phyloP scores from a whole-genome alignment of 2,797 vertebrate genomes.

The Acrocephalus scirpaceus region DNA sequence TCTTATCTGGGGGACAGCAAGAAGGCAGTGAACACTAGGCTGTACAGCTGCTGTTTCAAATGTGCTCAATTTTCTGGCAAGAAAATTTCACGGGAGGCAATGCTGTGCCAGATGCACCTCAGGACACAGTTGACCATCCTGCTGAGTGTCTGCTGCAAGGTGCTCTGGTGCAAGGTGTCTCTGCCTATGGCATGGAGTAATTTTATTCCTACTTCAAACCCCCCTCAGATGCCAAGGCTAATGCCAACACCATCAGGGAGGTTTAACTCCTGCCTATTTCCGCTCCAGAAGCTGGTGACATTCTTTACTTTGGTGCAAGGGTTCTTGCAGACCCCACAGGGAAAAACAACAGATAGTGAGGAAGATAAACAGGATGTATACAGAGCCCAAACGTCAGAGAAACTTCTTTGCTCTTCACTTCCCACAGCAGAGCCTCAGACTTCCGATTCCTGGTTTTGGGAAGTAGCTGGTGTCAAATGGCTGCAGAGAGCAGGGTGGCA shows the following conservation, averaged over 20 bases:
- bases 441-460: accelerated
- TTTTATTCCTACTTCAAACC: not conserved
- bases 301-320: not conserved
- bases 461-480: not conserved
- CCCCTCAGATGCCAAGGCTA: not conserved
- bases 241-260: accelerated
- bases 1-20: not conserved
- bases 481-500: not conserved
- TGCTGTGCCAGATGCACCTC: not conserved
- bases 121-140: not conserved
- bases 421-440: not conserved
- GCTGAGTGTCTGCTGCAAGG: not conserved
- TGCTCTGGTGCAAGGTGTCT: not conserved
- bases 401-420: not conserved
- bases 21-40: not conserved
- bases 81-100: not conserved
- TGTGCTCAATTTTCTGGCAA: not conserved
- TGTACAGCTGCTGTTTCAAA: not conserved
- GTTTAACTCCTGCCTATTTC: accelerated
- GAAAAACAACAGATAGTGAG: accelerated
- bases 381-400: not conserved
- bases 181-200: not conserved
- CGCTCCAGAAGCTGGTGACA: not conserved
- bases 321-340: not conserved
- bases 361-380: not conserved